Evolutionary conservation across 2,888 invertebrate species (phyloP), one percentile per base, ranked within the genome.

Genomic region (Temnothorax rugatulus): DNA sequence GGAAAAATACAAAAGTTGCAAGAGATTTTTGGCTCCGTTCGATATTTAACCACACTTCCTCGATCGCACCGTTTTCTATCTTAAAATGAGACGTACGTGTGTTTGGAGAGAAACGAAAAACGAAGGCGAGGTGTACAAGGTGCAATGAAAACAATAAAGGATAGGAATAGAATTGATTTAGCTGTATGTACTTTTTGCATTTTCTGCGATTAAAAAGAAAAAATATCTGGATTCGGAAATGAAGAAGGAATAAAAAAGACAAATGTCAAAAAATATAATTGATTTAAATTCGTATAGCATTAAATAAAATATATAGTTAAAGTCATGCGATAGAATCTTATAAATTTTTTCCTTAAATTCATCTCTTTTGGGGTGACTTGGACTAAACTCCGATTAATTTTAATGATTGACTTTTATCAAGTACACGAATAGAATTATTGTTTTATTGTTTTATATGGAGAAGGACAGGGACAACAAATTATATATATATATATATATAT

Each of bases 91-190:
- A 21, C 11, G 18, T 21, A 11, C 50, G 18, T 50, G 50, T 21
- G 54, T 4, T 54, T 54, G n/a, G 1, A n/a, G n/a, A n/a, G 52
- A 34, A 29, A 59, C 38, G 2, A 38, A n/a, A 63, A 63, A 34
- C 59, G 29, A 61, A n/a, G 34, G 9, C 34, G 18, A 63, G n/a
- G 5, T 63, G 61, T 38, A 63, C 11, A 34, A 61, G 11, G 61
- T 63, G 61, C 38, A 63, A 63, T 38, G 18, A 63, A 63, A 63
- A 63, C 38, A 63, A 61, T 38, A 38, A 63, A 11, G 18, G 7
- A 63, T 38, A 63, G 34, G 34, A 61, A 63, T 63, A 9, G 4
- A 63, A n/a, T 2, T 38, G 4, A 11, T n/a, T 63, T 61, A 61
- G 1, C 4, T 61, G 34, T 18, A 59, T 61, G 34, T 18, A 59